These are phyloP conservation scores for Xestia xanthographa DNA, from an alignment of 2,888 invertebrate species.

Conservation along the genomic window DNA sequence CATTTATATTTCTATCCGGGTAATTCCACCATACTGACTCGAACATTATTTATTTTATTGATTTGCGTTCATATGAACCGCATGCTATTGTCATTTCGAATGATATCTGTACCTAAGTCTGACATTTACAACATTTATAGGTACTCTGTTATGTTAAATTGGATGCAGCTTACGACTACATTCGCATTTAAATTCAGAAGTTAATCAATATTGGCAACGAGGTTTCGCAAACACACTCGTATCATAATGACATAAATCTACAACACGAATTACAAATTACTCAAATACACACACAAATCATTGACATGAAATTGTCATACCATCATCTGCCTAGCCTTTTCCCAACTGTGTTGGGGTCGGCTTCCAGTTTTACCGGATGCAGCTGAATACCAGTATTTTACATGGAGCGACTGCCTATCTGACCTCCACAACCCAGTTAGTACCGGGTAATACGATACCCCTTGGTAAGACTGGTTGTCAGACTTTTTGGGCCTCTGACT, in stretches of 20 bases:
- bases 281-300: slow-evolving; percentile 29
- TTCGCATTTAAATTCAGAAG: slow-evolving; percentile 57
- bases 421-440: too few relatives aligned
- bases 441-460: too few relatives aligned
- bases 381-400: too few relatives aligned
- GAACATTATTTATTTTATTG: slow-evolving; percentile 29
- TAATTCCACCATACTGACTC: slow-evolving; percentile 4
- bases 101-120: slow-evolving; percentile 33
- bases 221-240: slow-evolving; percentile 36
- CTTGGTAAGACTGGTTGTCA: too few relatives aligned
- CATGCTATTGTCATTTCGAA: slow-evolving; percentile 46
- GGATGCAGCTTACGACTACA: slow-evolving; percentile 33
- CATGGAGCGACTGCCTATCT: too few relatives aligned
- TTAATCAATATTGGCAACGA: slow-evolving; percentile 37
- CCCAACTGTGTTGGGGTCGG: too few relatives aligned
- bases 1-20: slow-evolving; percentile 10
- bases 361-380: too few relatives aligned
- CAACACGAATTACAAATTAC: slow-evolving; percentile 14
- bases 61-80: slow-evolving; percentile 36
- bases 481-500: too few relatives aligned
- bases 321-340: too few relatives aligned
- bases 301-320: slow-evolving; percentile 1
- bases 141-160: slow-evolving; percentile 43
- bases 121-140: slow-evolving; percentile 53
- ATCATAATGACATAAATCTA: slow-evolving; percentile 28